A percentile compares a stretch with the other conserved stretches of the same genome.
These are phyloP conservation scores for Loxodonta africana DNA, from an alignment of 2,113 vertebrate genomes.

Conservation along the genomic window DNA sequence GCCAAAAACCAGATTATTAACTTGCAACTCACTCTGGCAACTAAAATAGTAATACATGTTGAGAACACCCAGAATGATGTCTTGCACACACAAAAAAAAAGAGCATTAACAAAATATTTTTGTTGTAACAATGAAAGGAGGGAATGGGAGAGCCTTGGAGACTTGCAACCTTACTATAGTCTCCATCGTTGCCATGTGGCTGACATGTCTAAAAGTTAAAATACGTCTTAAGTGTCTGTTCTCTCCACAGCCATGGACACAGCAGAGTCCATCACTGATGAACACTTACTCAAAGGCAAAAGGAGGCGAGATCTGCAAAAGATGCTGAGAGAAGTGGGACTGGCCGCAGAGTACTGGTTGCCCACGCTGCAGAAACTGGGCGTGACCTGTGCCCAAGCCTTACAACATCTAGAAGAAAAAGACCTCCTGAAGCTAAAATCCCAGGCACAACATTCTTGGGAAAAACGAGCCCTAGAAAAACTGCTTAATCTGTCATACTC, in stretches of 20 bases:
- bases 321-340: constrained; percentile 61
- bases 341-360: constrained; percentile 76
- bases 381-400: constrained; percentile 59
- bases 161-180: not conserved
- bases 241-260: not conserved
- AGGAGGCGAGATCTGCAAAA: constrained; percentile 55
- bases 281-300: rapidly evolving
- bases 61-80: not conserved
- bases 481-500: constrained; percentile 44
- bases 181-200: not conserved
- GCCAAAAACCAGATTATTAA: not conserved
- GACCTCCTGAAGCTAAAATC: not conserved
- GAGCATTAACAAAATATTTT: not conserved
- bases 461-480: constrained; percentile 56
- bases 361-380: constrained; percentile 63
- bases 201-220: not conserved
- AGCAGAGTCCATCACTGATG: not conserved
- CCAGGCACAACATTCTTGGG: constrained; percentile 69
- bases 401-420: constrained; percentile 17
- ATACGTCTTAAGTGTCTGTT: not conserved
- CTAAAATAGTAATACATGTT: not conserved
- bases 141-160: not conserved
- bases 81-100: not conserved
- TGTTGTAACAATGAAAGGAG: not conserved
- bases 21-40: not conserved